Evolutionary conservation across 1,140 invertebrate genomes (phyloP).

Genomic region (Sycophaga agraensis): DNA sequence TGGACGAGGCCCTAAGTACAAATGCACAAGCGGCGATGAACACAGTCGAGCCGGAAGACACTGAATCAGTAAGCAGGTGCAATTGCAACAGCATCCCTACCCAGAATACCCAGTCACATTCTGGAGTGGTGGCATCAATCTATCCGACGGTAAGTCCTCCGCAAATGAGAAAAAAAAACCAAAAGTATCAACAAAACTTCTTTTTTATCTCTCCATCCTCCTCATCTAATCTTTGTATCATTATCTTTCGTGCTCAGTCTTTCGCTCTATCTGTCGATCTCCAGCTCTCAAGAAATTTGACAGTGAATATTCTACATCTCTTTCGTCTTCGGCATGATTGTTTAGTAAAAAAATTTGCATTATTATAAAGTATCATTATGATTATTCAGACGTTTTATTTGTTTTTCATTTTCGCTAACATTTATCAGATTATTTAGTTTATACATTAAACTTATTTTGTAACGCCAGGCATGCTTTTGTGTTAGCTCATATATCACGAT

Average conservation of each 20-base stretch:
- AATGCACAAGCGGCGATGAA: slow-evolving; percentile 41
- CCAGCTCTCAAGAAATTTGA: slow-evolving; percentile 27
- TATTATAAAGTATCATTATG: too few species aligned
- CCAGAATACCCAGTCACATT: slow-evolving; percentile 52
- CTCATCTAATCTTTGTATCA: too few species aligned
- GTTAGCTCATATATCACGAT: not conserved
- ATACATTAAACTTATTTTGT: slow-evolving; percentile 16
- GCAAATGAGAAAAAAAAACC: too few species aligned
- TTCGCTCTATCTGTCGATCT: too few species aligned
- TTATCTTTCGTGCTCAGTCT: too few species aligned
- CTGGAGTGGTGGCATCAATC: slow-evolving; percentile 47
- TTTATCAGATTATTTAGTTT: too few species aligned
- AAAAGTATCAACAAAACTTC: not conserved
- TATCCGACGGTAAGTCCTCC: slow-evolving; percentile 51
- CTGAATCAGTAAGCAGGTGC: slow-evolving; percentile 52
- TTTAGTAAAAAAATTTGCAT: slow-evolving; percentile 20
- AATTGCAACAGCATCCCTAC: slow-evolving; percentile 51
- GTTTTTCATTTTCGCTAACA: too few species aligned
- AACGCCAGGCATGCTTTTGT: slow-evolving; percentile 7
- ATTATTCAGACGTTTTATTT: too few species aligned
- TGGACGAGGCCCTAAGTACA: slow-evolving; percentile 55
- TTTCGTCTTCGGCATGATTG: slow-evolving; percentile 4
- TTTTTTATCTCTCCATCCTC: not conserved
- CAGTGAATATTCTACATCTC: too few species aligned
- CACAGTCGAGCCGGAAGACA: slow-evolving; percentile 38